These are phyloP conservation scores for Agrotis clavis DNA, from an alignment of 2,888 invertebrate species.

Conservation along the genomic window DNA sequence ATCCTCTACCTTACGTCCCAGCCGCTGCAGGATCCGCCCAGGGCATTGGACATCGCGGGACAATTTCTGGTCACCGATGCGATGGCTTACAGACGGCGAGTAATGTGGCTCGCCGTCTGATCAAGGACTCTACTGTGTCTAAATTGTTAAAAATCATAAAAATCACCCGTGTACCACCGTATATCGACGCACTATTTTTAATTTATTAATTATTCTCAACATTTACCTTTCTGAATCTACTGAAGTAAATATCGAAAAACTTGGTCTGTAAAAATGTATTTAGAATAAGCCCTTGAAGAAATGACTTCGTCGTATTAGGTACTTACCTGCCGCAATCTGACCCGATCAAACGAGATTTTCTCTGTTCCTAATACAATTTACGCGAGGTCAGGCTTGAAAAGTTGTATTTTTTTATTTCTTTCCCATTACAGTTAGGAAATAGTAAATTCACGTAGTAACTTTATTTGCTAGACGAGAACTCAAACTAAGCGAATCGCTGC, in stretches of 20 bases:
- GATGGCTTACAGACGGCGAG: too few species aligned
- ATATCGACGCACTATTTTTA: background rate
- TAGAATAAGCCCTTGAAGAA: conserved; percentile 5
- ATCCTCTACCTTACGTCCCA: too few species aligned
- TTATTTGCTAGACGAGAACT: conserved; percentile 2
- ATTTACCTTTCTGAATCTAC: background rate
- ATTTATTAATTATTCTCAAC: too few species aligned
- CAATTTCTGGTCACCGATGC: too few species aligned
- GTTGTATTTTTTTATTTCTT: conserved; percentile 14
- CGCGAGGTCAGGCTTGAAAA: conserved; percentile 6
- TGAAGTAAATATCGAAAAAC: background rate
- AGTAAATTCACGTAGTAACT: conserved; percentile 9
- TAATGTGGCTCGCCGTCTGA: too few species aligned
- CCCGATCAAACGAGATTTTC: conserved; percentile 27
- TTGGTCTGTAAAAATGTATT: background rate
- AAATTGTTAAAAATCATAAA: too few species aligned
- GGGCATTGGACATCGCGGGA: too few species aligned
- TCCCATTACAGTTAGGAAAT: conserved; percentile 8
- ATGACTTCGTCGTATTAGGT: background rate
- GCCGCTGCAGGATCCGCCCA: too few species aligned
- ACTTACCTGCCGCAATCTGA: conserved; percentile 16
- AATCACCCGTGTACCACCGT: too few species aligned
- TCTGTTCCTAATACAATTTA: conserved; percentile 21
- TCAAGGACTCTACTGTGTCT: too few species aligned
- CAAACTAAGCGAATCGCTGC: background rate